Evolutionary conservation across 1,140 invertebrate species (phyloP), one percentile per base, ranked within the genome.

Genomic region (Micrasema longulum): DNA sequence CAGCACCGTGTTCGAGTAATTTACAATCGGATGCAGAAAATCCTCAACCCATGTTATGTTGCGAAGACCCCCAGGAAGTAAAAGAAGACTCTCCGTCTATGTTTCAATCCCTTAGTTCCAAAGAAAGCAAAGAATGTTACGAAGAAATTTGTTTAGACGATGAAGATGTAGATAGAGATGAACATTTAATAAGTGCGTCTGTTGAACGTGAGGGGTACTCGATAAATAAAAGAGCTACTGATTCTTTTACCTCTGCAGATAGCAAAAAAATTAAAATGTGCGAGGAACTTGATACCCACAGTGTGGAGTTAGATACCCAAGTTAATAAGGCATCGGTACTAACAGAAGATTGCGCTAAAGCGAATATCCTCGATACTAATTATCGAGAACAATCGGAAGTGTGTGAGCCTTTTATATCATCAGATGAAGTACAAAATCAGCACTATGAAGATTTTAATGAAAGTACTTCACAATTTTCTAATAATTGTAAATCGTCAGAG

Each of bases 221-320:
- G 2, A 12, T 43, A 1, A 41, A 63, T 45, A 63, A 63, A 43
- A 63, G 57, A 23, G 16, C 57, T n/a, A 63, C 57, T 12, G 57
- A 63, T 1, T 41, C 36, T 11, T 23, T 23, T 12, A 23, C 20
- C 45, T 23, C 36, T 45, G 23, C 18, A 43, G 57, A 63, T 45
- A 63, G 22, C 23, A 63, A 63, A 63, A 63, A 63, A 12, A 23
- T 63, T 23, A 63, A 63, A 45, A 63, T 63, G 55, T 60, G 36
- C 31, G 18, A 60, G 16, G 14, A 60, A 16, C 55, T 36, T 14
- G 60, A 63, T 12, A 23, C 20, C 23, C 36, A 43, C n/a, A n/a
- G n/a, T n/a, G n/a, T n/a, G n/a, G n/a, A n/a, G n/a, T n/a, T n/a
- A n/a, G n/a, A n/a, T n/a, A n/a, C n/a, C n/a, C n/a, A n/a, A n/a